Evolutionary conservation across 2,888 invertebrate species (phyloP).

Genomic region (Eupithecia subumbrata): DNA sequence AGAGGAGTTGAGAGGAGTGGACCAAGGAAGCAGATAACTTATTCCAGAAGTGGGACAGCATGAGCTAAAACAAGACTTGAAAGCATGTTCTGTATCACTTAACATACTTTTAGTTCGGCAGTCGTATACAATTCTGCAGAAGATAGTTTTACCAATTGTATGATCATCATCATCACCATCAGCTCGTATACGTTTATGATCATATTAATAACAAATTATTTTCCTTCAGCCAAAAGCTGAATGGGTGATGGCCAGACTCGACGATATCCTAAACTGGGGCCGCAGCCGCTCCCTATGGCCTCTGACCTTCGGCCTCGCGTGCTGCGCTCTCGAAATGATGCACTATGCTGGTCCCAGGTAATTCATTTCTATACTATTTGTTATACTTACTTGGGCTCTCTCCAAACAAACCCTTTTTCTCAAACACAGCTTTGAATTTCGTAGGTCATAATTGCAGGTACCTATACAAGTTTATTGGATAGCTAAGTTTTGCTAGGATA

Average conservation of each 20-base stretch:
- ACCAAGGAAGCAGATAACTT: too few species aligned
- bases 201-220: not conserved
- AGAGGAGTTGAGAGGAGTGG: too few species aligned
- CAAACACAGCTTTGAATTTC: not conserved
- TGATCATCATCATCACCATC: not conserved
- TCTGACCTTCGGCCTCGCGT: slow-evolving; percentile 98
- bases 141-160: too few species aligned
- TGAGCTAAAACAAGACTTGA: too few species aligned
- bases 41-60: too few species aligned
- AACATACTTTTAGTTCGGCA: not conserved
- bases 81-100: too few species aligned
- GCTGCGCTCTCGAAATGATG: slow-evolving; percentile 99
- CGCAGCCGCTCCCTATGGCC: slow-evolving; percentile 98
- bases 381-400: not conserved
- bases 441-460: not conserved
- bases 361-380: not conserved
- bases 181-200: not conserved
- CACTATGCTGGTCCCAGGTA: slow-evolving; percentile 98
- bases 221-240: slow-evolving; percentile 85
- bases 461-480: not conserved
- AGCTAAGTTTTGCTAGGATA: not conserved
- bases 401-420: not conserved
- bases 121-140: not conserved
- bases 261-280: slow-evolving; percentile 97
- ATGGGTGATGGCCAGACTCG: slow-evolving; percentile 93